phyloP scores from a whole-genome alignment of 2,888 invertebrate species.

The Drosophila rubida region DNA sequence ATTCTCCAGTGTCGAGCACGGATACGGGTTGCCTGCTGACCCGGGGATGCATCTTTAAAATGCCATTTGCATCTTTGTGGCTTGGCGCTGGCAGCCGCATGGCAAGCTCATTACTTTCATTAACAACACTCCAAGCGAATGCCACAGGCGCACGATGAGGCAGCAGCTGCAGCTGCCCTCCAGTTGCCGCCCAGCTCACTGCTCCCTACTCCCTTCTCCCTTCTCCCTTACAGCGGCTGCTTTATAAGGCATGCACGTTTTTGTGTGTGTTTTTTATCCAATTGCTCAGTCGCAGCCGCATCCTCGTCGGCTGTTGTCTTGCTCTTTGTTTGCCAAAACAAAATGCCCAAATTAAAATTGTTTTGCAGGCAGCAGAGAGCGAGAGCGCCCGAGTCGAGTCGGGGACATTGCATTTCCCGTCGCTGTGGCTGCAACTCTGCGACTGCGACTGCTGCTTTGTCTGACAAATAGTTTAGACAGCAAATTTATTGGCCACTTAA shows the following conservation, averaged over 20 bases:
- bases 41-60: constrained; percentile 82
- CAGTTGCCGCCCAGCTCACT: background rate
- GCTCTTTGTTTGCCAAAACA: constrained; percentile 74
- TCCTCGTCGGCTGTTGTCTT: constrained; percentile 25
- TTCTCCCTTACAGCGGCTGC: constrained; percentile 48
- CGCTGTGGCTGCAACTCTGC: constrained; percentile 32
- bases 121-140: constrained; percentile 74
- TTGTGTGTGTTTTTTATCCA: constrained; percentile 25
- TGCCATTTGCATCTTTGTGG: constrained; percentile 84
- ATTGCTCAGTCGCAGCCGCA: constrained; percentile 30
- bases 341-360: constrained; percentile 82
- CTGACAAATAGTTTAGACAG: constrained; percentile 85
- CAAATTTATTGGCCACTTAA: constrained; percentile 85
- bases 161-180: constrained; percentile 56
- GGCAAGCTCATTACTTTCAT: constrained; percentile 81
- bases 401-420: constrained; percentile 64
- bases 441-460: constrained; percentile 57
- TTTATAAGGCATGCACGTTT: constrained; percentile 77
- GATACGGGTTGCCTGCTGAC: constrained; percentile 49
- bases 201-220: too few species aligned
- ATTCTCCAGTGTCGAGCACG: constrained; percentile 13
- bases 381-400: constrained; percentile 46
- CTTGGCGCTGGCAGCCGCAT: constrained; percentile 58
- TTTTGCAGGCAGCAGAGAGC: constrained; percentile 51
- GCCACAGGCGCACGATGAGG: constrained; percentile 61